Conservation (phyloP, 92 coral and sea anemone species). For the Porites divaricata region DNA sequence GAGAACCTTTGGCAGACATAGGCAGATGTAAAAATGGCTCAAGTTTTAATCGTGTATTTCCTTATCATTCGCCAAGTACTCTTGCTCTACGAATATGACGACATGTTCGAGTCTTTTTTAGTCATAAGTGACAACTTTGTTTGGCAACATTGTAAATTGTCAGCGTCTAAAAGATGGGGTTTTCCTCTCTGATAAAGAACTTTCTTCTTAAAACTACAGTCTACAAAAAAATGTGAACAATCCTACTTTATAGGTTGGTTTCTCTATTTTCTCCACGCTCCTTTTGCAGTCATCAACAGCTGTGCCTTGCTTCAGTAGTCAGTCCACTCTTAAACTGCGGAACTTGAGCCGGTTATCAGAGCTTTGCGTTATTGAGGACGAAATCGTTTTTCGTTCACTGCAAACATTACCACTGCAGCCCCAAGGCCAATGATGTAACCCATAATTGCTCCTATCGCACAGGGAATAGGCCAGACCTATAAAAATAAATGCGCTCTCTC, state of each 20-base stretch:
- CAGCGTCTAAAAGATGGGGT: too few species aligned
- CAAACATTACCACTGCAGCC: constrained; percentile 44
- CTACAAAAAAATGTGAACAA: not conserved
- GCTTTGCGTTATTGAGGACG: constrained; percentile 4
- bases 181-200: not conserved
- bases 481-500: not conserved
- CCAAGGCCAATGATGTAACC: constrained; percentile 73
- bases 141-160: too few species aligned
- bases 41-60: too few species aligned
- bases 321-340: not conserved
- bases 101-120: too few species aligned
- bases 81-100: too few species aligned
- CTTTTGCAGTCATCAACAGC: not conserved
- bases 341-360: not conserved
- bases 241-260: not conserved
- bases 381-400: constrained; percentile 22
- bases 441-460: constrained; percentile 80
- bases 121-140: too few species aligned
- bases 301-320: not conserved
- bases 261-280: not conserved
- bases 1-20: too few species aligned
- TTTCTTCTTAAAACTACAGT: too few species aligned
- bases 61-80: too few species aligned
- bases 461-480: constrained; percentile 92
- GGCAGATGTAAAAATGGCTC: too few species aligned